Evolutionary conservation across 2,797 vertebrate species (phyloP), one percentile per base, ranked within the genome.

Genomic region (Artibeus lituratus): DNA sequence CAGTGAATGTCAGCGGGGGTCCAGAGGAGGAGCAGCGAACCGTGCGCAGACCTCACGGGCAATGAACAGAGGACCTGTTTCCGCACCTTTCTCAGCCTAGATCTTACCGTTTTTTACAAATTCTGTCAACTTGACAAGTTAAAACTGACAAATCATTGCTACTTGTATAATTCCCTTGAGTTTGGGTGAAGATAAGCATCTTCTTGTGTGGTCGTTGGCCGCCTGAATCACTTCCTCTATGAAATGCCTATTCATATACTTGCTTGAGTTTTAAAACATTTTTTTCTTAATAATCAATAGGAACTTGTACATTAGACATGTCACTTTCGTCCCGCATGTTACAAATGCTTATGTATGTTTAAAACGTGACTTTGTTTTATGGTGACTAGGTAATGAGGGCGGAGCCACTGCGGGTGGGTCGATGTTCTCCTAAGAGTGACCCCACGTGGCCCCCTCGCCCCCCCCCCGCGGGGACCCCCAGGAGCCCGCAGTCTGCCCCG

Each of bases 81-180:
- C 57, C 22, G 35, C 39, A 47, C 39, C 78, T 82, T 93, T 70
- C 39, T 35, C 24, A 62, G 53, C 26, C 29, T 74, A 42, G 55
- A 72, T 32, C 18, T 53, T 67, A 42, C 39, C 35, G 59, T 19
- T 53, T 39, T 32, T 53, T 32, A 39, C 51, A 57, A 15, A 5
- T 24, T 2, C 22, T 49, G 22, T 86, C 49, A 42, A 21, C n/a
- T 29, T 74, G 70, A 83, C 26, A 26, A 21, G 29, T 51, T 16
- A 78, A 94, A 83, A 65, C n/a, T 35, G 70, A 10, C 39, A 77
- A 42, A 24, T 86, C 49, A 92, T 32, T 59, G 35, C 86, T 62
- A n/a, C 49, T 51, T 83, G 55, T 42, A 37, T 39, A 55, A 15
- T 22, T 87, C 32, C 7, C 2, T n/a, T 37, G 37, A 53, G 9